Evolutionary conservation across 35 echinoderm and acorn worm genomes (phyloP).

Genomic region (Ophiothrix spiculata): DNA sequence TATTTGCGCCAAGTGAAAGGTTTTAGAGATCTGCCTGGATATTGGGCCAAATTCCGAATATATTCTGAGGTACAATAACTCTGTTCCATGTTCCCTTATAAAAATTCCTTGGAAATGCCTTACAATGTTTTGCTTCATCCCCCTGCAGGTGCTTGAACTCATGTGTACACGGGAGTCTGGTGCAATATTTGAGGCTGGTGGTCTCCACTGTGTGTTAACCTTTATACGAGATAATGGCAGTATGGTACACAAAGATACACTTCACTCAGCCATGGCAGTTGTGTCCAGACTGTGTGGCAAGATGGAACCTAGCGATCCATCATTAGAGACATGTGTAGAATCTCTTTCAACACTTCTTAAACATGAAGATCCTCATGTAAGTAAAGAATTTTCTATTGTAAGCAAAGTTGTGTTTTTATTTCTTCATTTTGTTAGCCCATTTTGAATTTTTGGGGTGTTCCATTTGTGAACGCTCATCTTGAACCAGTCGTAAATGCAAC

Average conservation of each 20-base stretch:
- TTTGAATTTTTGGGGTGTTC: no score
- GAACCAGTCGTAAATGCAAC: no score
- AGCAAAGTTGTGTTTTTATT: no score
- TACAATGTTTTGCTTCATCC: conserved; percentile 69
- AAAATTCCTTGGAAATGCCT: no score
- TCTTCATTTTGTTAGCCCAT: no score
- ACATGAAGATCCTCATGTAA: conserved; percentile 96
- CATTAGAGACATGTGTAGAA: conserved; percentile 89
- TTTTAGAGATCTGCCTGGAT: no score
- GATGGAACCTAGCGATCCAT: conserved; percentile 93
- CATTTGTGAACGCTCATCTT: no score
- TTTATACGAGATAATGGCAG: conserved; percentile 96
- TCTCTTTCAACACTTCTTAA: conserved; percentile 82
- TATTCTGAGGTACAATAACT: no score
- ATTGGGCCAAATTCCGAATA: no score
- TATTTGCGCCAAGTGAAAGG: no score
- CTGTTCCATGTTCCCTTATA: no score
- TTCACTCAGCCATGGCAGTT: conserved; percentile 94
- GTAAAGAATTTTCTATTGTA: no score
- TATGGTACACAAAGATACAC: conserved; percentile 94
- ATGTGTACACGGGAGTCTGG: conserved; percentile 98
- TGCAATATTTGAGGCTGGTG: conserved; percentile 93
- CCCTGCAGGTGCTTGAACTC: conserved; percentile 78
- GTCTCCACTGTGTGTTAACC: conserved; percentile 85
- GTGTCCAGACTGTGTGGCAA: conserved; percentile 96